Evolutionary conservation across 2,888 invertebrate species (phyloP), one percentile per base, ranked within the genome.

Genomic region (Acanthoscelides obtectus): DNA sequence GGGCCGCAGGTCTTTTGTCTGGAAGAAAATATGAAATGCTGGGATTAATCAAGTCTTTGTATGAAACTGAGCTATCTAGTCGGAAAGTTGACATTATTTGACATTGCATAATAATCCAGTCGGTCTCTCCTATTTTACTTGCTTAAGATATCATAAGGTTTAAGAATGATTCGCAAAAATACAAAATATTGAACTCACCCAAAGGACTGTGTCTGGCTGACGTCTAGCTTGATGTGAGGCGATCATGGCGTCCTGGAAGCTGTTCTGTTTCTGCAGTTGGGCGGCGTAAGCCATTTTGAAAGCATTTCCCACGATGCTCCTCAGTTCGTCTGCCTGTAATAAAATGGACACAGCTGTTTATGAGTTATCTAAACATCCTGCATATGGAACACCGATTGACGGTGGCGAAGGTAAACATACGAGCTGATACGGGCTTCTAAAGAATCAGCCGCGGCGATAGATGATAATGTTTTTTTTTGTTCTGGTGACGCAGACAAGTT

Each of bases 281-380:
- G 93, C 92, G 83, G 94, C 93, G 88, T 94, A 95, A 83, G 95
- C 95, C 92, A 94, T 93, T 86, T 94, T 94, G 89, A 95, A 95
- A 84, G 95, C 95, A 92, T 94, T 94, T 87, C 95, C 95, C 82
- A 95, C 93, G 80, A 95, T 90, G 80, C 92, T 89, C 87, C 94
- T 95, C 84, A 95, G 86, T 87, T 95, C 94, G 86, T 95, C 95
- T 82, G 94, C 94, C 95, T 95, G 90, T 77, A 84, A 84, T 21
- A 78, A 77, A 79, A 74, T 17, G 45, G 17, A 45, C 45, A 45
- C 45, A 45, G 6, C 45, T 45, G 45, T 45, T 45, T 45, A 45
- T 45, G 45, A 4, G 45, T 45, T 45, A 45, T 45, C 6, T 45
- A 45, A 45, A 45, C 45, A 45, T 45, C 45, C 45, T 45, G 45